Evolutionary conservation across 2,113 vertebrate species (phyloP), one percentile per base, ranked within the genome.

Genomic region (Herpailurus yagouaroundi): DNA sequence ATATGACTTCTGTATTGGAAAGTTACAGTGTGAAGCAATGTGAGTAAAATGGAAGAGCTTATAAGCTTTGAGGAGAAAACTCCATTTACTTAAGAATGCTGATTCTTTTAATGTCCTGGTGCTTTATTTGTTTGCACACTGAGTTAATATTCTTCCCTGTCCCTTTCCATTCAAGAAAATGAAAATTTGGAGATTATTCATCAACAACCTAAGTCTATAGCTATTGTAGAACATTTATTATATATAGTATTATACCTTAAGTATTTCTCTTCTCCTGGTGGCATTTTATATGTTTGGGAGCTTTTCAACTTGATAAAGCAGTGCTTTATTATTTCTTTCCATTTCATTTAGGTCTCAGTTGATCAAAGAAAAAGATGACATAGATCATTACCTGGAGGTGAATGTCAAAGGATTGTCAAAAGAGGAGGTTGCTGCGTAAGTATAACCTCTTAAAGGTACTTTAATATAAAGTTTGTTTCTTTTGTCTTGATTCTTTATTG

Each of bases 341-440:
- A 95, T 98, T 98, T 98, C 98, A 99, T 98, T 98, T 98, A 99
- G 99, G 98, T 97, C 98, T 98, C 98, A 98, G 81, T 90, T 99
- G 99, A 99, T 99, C 98, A 99, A 99, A 99, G 99, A 98, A 97
- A 99, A 98, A 98, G 98, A 98, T 97, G 98, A 98, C 98, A 98
- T 99, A 98, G 99, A 99, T 98, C 98, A 97, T 98, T 99, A 99
- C 97, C 96, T 98, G 98, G 98, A 89, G 52, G 97, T 93, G 98
- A 99, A 99, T 98, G 99, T 99, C 98, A 99, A 99, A 99, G 99
- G 99, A 23, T 81, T 99, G 98, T 99, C 99, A 97, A 98, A 99
- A 98, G 96, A 99, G 97, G 99, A 99, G 97, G 98, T 98, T 95
- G 98, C 98, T 89, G 98, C 95, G 99, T 99, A 99, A 99, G 99